Evolutionary conservation across 2,888 invertebrate species (phyloP).

Genomic region (Shargacucullia verbasci): DNA sequence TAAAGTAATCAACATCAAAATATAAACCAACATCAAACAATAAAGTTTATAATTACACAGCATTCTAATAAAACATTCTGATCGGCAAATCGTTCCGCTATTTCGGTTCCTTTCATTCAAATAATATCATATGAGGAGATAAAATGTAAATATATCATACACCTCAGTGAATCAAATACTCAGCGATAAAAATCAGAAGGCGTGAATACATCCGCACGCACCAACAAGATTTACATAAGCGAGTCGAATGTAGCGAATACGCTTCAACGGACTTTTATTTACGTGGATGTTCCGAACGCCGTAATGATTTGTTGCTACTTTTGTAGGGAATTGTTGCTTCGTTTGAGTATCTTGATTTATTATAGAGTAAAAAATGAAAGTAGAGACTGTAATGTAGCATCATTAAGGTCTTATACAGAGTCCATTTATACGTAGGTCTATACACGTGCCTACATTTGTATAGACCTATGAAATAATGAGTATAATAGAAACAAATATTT

Average conservation of each 20-base stretch:
- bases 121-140: slow-evolving; percentile 58
- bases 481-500: too few species aligned
- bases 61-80: slow-evolving; percentile 28
- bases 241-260: slow-evolving; percentile 57
- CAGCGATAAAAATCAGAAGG: slow-evolving; percentile 72
- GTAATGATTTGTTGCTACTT: slow-evolving; percentile 53
- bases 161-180: slow-evolving; percentile 67
- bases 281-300: slow-evolving; percentile 40
- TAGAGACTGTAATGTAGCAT: slow-evolving; percentile 30
- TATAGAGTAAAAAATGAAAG: slow-evolving; percentile 18
- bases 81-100: slow-evolving; percentile 50
- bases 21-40: slow-evolving; percentile 12
- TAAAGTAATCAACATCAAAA: too few species aligned
- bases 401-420: slow-evolving; percentile 16
- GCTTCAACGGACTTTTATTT: slow-evolving; percentile 55
- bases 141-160: slow-evolving; percentile 70
- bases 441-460: neutral
- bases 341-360: slow-evolving; percentile 44
- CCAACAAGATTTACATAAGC: slow-evolving; percentile 69
- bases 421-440: neutral
- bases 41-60: slow-evolving; percentile 20
- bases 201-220: slow-evolving; percentile 72
- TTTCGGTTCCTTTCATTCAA: slow-evolving; percentile 55
- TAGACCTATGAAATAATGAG: slow-evolving; percentile 5
- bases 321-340: slow-evolving; percentile 44